phyloP scores from a whole-genome alignment of 2,797 vertebrate species.

The Scarus forsteni region DNA sequence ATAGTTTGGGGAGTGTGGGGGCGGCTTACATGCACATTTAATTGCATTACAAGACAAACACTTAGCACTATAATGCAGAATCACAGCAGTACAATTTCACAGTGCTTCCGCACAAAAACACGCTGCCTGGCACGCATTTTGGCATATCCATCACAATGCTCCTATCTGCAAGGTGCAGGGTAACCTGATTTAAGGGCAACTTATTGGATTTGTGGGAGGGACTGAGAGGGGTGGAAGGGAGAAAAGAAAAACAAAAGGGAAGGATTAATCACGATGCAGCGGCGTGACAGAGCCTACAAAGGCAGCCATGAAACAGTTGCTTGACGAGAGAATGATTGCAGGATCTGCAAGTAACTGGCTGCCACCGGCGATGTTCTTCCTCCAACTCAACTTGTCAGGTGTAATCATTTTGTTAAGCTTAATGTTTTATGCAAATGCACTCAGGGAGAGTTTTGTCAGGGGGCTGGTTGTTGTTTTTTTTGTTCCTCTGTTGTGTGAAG shows the following conservation, averaged over 20 bases:
- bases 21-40: constrained; percentile 86
- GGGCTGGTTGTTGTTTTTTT: constrained; percentile 65
- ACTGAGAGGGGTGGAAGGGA: constrained; percentile 79
- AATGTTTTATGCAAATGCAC: constrained; percentile 90
- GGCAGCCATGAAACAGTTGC: constrained; percentile 82
- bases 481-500: constrained; percentile 69
- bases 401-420: constrained; percentile 90
- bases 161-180: constrained; percentile 88
- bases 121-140: constrained; percentile 79
- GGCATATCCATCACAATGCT: constrained; percentile 85
- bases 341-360: constrained; percentile 84
- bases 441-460: constrained; percentile 83
- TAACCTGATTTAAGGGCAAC: constrained; percentile 88
- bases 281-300: constrained; percentile 84
- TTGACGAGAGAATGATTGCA: constrained; percentile 86
- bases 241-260: constrained; percentile 84
- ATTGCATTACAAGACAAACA: constrained; percentile 90
- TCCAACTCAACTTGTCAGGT: constrained; percentile 89
- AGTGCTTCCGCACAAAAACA: constrained; percentile 77
- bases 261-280: constrained; percentile 84
- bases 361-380: constrained; percentile 87
- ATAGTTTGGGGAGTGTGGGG: constrained; percentile 82
- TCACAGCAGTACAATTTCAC: constrained; percentile 85
- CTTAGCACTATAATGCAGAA: constrained; percentile 85
- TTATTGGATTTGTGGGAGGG: constrained; percentile 88